Percentiles rank a stretch among this genome's conserved stretches.
phyloP scores from a whole-genome alignment of 2,888 invertebrate species.

The Eupithecia subfuscata region DNA sequence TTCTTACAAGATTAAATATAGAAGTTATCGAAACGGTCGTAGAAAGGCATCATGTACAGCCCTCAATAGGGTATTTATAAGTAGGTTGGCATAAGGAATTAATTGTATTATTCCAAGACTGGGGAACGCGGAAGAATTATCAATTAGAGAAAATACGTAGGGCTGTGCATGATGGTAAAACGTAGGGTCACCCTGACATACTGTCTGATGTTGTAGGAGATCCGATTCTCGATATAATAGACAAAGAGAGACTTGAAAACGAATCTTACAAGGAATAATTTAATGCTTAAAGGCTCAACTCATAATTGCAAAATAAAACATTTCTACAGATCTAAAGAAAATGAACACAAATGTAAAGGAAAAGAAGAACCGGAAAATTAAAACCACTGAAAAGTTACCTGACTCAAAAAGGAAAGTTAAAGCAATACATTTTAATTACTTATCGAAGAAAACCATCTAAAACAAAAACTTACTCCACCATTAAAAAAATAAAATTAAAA shows the following conservation, averaged over 20 bases:
- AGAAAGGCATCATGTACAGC: slow-evolving; percentile 48
- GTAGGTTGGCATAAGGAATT: slow-evolving; percentile 79
- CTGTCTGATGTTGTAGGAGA: not conserved
- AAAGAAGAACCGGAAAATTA: slow-evolving; percentile 9
- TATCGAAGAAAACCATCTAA: slow-evolving; percentile 41
- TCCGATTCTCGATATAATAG: not conserved
- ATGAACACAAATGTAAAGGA: slow-evolving; percentile 9
- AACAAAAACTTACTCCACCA: slow-evolving; percentile 48
- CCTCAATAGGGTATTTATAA: slow-evolving; percentile 70
- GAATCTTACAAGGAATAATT: not conserved
- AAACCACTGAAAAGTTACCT: slow-evolving; percentile 15
- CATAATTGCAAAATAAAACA: not conserved
- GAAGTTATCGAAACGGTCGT: not conserved
- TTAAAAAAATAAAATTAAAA: slow-evolving; percentile 61
- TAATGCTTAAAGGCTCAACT: not conserved
- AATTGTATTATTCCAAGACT: slow-evolving; percentile 82
- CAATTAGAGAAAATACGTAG: slow-evolving; percentile 75
- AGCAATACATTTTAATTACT: slow-evolving; percentile 34
- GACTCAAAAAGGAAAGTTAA: slow-evolving; percentile 23
- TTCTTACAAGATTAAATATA: not conserved
- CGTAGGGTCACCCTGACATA: not conserved
- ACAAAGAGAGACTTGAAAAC: not conserved
- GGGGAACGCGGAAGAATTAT: slow-evolving; percentile 82
- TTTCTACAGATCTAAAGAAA: slow-evolving; percentile 1
- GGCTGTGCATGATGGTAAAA: slow-evolving; percentile 37